Base-by-base conservation (phyloP, 2,113 vertebrate species). In the Proterorhinus semilunaris region DNA sequence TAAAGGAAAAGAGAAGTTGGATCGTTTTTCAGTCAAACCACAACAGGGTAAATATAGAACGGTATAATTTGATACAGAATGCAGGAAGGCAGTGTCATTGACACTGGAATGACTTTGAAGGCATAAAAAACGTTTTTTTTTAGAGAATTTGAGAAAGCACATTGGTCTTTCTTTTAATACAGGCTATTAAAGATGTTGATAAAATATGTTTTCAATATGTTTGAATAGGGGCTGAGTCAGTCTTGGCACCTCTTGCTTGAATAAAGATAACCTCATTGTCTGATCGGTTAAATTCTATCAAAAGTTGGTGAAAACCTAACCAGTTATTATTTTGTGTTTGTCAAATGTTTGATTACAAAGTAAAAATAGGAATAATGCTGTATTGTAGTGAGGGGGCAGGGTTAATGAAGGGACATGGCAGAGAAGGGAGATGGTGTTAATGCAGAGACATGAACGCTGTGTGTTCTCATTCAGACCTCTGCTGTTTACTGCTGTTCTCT, bases 401-500 rank as follows among this genome's bases (percentile, higher is more conserved):
- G 8, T 15, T 46, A 49, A 72, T 36, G 48, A 10, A n/a, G 63
- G 6, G 12, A 50, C 42, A 9, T 5, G n/a, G 16, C 51, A 66
- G 65, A 80, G 65, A 74, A 42, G 15, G 43, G n/a, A 76, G 65
- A 44, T 66, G n/a, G 71, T 43, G n/a, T 55, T 36, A 36, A 36
- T 36, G 27, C 27, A 36, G 51, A 68, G 52, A 65, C 59, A 7
- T 71, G 78, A 49, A 76, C 65, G 83, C 62, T 80, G 76, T 81
- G 71, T 62, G 62, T 78, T 76, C 67, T 66, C 68, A 36, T 36
- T 69, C 16, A 74, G 68, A 55, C 46, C 81, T 74, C 82, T 84
- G 43, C 68, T 79, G 74, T 78, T 81, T 66, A 78, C 27, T 67
- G 51, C 12, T 54, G 62, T 72, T n/a, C 69, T 84, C 83, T 78